Evolutionary conservation across 2,113 vertebrate genomes (phyloP), one percentile per base, ranked within the genome.

Genomic region (Pteropus alecto): DNA sequence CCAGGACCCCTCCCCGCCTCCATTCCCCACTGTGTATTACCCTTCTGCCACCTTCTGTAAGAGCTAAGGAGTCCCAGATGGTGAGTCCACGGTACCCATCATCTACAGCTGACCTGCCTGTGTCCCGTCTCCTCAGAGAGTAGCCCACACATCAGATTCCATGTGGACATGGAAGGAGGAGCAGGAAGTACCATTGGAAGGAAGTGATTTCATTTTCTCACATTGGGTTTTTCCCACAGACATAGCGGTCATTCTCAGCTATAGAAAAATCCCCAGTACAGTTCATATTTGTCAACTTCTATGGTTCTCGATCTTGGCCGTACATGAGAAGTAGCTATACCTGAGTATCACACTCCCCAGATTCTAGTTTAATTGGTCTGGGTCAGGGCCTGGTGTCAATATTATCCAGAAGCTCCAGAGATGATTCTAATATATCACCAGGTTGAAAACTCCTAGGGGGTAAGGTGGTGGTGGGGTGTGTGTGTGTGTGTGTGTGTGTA

Each of bases 81-180:
- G 54, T 26, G 33, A 63, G 56, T 51, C 38, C 56, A 61, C 33
- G 85, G 7, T 58, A 16, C 38, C 38, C 0, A 1, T 13, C 68
- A 22, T 33, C 54, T 0, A 0, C 1, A 73, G 7, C 26, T 4
- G 35, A 43, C 21, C 6, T 22, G 71, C 28, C 35, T 65, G 51
- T 46, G 35, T n/a, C 61, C 51, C 38, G 70, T 13, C 6, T 94
- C 38, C 56, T 74, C 22, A 58, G 51, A 4, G 12, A 48, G 68
- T n/a, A 4, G 12, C 28, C 28, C 41, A 16, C 3, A 41, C 24
- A 43, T 35, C 10, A 46, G 67, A 8, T 21, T 60, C 70, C 54
- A 1, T 0, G 4, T 21, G 76, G 35, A 68, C 48, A 43, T 0
- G 12, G 51, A 16, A 2, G 19, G 78, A 41, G 48, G 35, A 33